Conservation (phyloP, 2,888 invertebrate species). For the Brenthis daphne region DNA sequence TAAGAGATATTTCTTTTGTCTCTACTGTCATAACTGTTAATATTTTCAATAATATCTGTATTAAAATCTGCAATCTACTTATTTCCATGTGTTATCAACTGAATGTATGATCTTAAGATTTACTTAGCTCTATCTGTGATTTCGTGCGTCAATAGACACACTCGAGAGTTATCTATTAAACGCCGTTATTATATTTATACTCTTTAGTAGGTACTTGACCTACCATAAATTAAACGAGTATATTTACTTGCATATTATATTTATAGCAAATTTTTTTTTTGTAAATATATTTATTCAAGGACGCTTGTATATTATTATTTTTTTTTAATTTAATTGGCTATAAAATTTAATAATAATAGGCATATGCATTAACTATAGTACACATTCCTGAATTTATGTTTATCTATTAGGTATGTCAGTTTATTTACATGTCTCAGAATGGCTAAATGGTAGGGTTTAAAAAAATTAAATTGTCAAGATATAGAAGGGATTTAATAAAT, state of each 20-base stretch:
- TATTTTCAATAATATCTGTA: not conserved
- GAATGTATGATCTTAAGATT: constrained; percentile 17
- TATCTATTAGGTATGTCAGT: no score
- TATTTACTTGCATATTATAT: not conserved
- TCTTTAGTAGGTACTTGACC: constrained; percentile 2
- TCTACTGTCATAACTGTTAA: no score
- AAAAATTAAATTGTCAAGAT: constrained; percentile 3
- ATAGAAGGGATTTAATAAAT: constrained; percentile 30
- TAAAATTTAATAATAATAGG: no score
- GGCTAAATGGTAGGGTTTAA: not conserved
- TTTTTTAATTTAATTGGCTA: no score
- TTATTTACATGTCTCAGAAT: no score
- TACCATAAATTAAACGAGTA: not conserved
- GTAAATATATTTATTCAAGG: no score
- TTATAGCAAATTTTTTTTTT: no score
- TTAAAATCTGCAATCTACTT: constrained; percentile 7
- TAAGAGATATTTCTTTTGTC: no score
- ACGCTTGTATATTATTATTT: no score
- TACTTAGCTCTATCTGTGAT: constrained; percentile 11
- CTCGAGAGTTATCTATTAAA: constrained; percentile 29
- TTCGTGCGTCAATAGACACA: constrained; percentile 24
- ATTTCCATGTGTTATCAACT: constrained; percentile 4
- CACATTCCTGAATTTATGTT: no score
- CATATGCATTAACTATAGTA: no score
- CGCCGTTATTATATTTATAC: constrained; percentile 11